phyloP scores from a whole-genome alignment of 2,888 invertebrate genomes.

The Ormyrus rosae region DNA sequence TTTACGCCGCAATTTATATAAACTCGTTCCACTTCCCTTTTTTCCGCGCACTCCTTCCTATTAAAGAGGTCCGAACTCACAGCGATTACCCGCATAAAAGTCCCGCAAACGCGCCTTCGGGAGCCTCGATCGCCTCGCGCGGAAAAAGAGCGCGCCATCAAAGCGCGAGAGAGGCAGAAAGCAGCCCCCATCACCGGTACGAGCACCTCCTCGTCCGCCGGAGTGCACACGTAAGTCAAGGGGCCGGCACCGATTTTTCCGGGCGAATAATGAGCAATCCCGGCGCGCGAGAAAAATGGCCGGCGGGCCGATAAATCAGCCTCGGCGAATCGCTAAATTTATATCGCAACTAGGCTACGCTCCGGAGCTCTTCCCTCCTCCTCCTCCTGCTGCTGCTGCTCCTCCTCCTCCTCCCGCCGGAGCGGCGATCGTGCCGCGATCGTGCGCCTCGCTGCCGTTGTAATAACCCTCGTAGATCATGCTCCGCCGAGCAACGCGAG shows the following conservation, averaged over 20 bases:
- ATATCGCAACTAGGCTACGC: constrained; percentile 50
- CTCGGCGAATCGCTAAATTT: constrained; percentile 44
- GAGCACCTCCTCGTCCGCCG: too few relatives aligned
- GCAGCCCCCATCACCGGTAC: too few relatives aligned
- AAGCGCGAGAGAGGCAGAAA: too few relatives aligned
- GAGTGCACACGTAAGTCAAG: too few relatives aligned
- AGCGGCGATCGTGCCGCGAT: constrained; percentile 59
- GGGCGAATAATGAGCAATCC: constrained; percentile 37
- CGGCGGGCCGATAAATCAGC: constrained; percentile 43
- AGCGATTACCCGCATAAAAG: too few relatives aligned
- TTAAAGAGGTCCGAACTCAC: too few relatives aligned
- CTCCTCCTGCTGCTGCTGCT: not conserved
- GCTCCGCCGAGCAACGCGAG: constrained; percentile 38
- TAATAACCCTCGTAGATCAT: constrained; percentile 72
- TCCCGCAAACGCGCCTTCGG: too few relatives aligned
- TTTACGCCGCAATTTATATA: too few relatives aligned
- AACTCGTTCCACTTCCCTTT: too few relatives aligned
- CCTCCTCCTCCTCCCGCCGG: not conserved
- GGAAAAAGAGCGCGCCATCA: too few relatives aligned
- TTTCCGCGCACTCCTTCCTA: too few relatives aligned
- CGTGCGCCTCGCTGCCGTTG: constrained; percentile 67
- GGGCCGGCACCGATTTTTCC: not conserved
- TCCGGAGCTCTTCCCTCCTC: not conserved
- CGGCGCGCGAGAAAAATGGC: constrained; percentile 20
- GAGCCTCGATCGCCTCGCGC: too few relatives aligned